phyloP scores from a whole-genome alignment of 2,797 vertebrate species.

The Chaenodraco wilsoni region DNA sequence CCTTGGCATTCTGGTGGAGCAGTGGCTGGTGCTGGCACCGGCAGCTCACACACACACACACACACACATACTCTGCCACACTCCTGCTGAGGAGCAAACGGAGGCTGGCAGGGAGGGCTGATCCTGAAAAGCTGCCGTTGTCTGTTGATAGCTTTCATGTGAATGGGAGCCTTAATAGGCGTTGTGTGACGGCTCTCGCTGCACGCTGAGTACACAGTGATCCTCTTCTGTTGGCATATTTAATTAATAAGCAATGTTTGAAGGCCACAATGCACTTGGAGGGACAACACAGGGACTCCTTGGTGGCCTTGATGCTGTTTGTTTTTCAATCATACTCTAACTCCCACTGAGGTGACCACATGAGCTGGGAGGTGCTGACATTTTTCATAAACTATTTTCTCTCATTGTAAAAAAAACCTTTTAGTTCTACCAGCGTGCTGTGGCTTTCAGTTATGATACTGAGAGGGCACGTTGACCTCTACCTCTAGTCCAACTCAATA shows the following conservation, averaged over 20 bases:
- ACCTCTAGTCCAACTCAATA: conserved; percentile 3
- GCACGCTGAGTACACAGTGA: conserved; percentile 69
- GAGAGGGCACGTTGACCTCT: not conserved
- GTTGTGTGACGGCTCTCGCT: conserved; percentile 68
- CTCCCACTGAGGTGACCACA: conserved; percentile 72
- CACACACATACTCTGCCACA: conserved; percentile 62
- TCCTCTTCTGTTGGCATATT: conserved; percentile 73
- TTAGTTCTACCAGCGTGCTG: conserved; percentile 11
- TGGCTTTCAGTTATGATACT: conserved; percentile 20
- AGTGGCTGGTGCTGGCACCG: conserved; percentile 76
- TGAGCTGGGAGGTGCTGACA: conserved; percentile 54
- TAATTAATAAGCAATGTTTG: conserved; percentile 80
- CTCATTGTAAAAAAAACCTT: not conserved
- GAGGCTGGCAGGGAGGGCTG: conserved; percentile 73
- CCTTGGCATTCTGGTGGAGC: conserved; percentile 71
- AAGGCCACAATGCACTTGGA: conserved; percentile 68
- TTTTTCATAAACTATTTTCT: conserved; percentile 48
- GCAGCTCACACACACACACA: conserved; percentile 56
- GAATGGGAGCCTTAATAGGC: conserved; percentile 76
- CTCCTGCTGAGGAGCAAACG: conserved; percentile 76
- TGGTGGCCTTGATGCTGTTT: conserved; percentile 71
- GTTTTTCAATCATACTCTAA: conserved; percentile 64
- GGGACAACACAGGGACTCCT: conserved; percentile 69
- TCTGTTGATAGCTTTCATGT: conserved; percentile 78
- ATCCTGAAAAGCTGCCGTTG: conserved; percentile 78